Evolutionary conservation across 2,888 invertebrate genomes (phyloP), one percentile per base, ranked within the genome.

Genomic region (Halictus ligatus): DNA sequence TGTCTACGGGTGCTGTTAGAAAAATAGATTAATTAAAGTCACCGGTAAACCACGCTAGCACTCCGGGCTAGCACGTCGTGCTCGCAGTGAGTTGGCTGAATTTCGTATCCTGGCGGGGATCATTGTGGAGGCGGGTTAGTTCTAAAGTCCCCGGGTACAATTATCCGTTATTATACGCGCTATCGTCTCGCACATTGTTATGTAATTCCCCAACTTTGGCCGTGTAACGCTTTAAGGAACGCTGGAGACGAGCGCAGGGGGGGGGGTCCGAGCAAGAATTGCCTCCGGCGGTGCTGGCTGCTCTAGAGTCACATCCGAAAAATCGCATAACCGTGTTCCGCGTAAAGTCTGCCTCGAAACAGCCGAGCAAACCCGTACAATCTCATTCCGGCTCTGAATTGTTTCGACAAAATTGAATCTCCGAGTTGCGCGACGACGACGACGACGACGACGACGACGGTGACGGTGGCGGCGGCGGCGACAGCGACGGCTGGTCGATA

Each of bases 131-230:
- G 35, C 13, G 25, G 48, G 25, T 29, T 73, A 72, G 50, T 54
- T 69, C 29, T 25, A 40, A 67, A 50, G 50, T 40, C 48, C 78
- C n/a, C 18, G n/a, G 40, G 78, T 73, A 54, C 35, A 74, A 74
- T 74, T 50, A 74, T 74, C 74, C 50, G 74, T 74, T 74, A 50
- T 74, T 74, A 74, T 74, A 54, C 74, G 74, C 29, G 21, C 50
- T 21, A 35, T 29, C 35, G 50, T 35, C 74, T 50, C 50, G 74
- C 35, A 35, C 74, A 50, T 54, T 54, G 50, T 54, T 35, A 50
- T 74, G 74, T 74, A 74, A 74, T 74, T 50, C 74, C 21, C 35
- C 35, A 71, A 71, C 29, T 74, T 50, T 21, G 50, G 35, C 29
- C 21, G n/a, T 21, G 74, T 54, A 74, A 74, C 50, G 50, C 25